Percentiles rank a stretch among this genome's conserved stretches.
phyloP scores from a whole-genome alignment of 2,888 invertebrate genomes.

The Argynnis bischoffii region DNA sequence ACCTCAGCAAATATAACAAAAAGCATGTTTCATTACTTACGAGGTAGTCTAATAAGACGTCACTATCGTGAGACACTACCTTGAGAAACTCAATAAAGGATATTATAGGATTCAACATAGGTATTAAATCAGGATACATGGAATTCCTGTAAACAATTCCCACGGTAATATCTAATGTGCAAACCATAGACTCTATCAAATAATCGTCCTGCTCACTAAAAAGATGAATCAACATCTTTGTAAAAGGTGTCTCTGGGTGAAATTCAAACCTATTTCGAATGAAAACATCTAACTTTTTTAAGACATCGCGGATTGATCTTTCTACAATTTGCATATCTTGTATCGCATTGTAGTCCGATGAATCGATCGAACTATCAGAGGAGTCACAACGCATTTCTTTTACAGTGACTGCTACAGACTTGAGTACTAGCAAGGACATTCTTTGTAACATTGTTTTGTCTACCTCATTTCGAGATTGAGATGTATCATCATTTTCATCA shows the following conservation, averaged over 20 bases:
- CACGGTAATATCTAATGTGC: slow-evolving; percentile 93
- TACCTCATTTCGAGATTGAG: slow-evolving; percentile 77
- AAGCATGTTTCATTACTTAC: slow-evolving; percentile 96
- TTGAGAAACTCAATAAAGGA: slow-evolving; percentile 94
- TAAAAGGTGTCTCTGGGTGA: slow-evolving; percentile 93
- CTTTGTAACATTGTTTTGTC: slow-evolving; percentile 92
- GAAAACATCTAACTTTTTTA: slow-evolving; percentile 91
- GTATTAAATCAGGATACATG: slow-evolving; percentile 89
- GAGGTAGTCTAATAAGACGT: slow-evolving; percentile 91
- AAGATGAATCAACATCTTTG: slow-evolving; percentile 93
- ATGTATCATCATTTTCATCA: slow-evolving; percentile 64
- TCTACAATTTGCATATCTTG: slow-evolving; percentile 95
- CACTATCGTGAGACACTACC: slow-evolving; percentile 91
- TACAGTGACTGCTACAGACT: slow-evolving; percentile 94
- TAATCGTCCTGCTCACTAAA: slow-evolving; percentile 96
- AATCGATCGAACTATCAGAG: slow-evolving; percentile 91
- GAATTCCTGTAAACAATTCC: slow-evolving; percentile 92
- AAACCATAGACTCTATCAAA: slow-evolving; percentile 95
- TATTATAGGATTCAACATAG: slow-evolving; percentile 91
- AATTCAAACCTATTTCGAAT: slow-evolving; percentile 91
- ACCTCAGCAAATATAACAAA: slow-evolving; percentile 90
- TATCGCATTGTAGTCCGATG: slow-evolving; percentile 92
- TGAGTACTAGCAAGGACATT: slow-evolving; percentile 92
- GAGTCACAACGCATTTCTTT: slow-evolving; percentile 95
- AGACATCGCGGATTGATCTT: slow-evolving; percentile 91